Conservation (phyloP, 53 echinoderm and acorn worm genomes). For the Actinopyga echinites region DNA sequence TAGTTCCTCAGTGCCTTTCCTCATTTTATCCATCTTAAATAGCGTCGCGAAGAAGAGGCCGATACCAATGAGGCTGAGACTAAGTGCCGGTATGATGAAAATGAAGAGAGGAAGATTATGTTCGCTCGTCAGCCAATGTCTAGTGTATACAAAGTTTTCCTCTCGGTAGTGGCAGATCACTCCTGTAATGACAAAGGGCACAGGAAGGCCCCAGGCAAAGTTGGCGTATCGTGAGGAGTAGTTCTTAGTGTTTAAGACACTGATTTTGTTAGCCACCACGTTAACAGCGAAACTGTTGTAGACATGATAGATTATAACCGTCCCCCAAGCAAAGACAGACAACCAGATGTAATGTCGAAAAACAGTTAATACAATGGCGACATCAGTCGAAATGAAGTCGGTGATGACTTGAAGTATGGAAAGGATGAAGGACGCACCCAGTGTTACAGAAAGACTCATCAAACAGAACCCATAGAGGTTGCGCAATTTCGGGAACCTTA, state of each 20-base stretch:
- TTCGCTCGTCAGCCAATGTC: constrained; percentile 13
- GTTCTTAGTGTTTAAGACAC: neutral
- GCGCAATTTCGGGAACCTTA: neutral
- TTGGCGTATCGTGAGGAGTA: neutral
- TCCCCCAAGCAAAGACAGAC: constrained; percentile 11
- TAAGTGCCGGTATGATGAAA: constrained; percentile 19
- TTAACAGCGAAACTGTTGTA: neutral
- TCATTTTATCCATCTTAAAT: neutral
- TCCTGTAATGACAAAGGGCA: constrained; percentile 10
- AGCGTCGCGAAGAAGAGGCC: constrained; percentile 11
- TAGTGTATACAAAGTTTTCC: neutral
- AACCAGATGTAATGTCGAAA: constrained; percentile 12
- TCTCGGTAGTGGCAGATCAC: neutral
- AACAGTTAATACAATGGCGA: neutral
- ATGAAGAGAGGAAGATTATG: neutral
- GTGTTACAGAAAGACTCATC: neutral
- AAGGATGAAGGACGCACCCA: neutral
- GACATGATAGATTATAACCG: constrained; percentile 19
- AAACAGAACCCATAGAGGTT: constrained; percentile 27
- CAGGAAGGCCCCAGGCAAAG: neutral
- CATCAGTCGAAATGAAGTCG: neutral
- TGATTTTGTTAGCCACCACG: neutral
- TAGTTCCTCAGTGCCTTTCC: neutral
- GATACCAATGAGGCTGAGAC: neutral
- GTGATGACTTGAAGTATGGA: neutral